A percentile compares a stretch with the other conserved stretches of the same genome.
These are phyloP conservation scores for Diadromus collaris DNA, from an alignment of 2,888 invertebrate genomes.

Conservation along the genomic window DNA sequence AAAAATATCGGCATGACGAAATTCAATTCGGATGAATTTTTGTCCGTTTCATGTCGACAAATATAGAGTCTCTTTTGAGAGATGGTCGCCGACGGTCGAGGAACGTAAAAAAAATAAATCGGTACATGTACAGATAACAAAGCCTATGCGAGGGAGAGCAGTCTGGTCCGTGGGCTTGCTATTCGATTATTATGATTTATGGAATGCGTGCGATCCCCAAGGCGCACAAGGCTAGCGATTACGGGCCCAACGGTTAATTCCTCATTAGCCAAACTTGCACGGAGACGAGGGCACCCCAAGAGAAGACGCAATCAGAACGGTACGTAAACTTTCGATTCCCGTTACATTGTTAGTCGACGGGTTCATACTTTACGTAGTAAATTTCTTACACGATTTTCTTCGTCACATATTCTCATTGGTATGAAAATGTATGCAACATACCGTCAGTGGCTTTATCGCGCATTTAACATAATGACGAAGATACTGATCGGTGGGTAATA, in stretches of 20 bases:
- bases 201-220: not conserved
- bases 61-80: not conserved
- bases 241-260: constrained; percentile 2
- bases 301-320: not conserved
- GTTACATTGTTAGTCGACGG: not conserved
- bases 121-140: not conserved
- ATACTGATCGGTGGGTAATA: not conserved
- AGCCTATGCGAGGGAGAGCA: not conserved
- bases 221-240: constrained; percentile 4
- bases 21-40: not conserved
- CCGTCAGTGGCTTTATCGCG: too few relatives aligned
- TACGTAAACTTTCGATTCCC: not conserved
- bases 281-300: not conserved
- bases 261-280: not conserved
- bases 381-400: not conserved
- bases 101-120: not conserved
- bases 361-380: not conserved
- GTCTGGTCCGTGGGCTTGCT: not conserved
- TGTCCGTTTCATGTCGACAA: not conserved
- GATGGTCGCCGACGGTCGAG: not conserved
- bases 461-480: not conserved
- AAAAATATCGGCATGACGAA: not conserved
- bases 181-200: not conserved
- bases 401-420: not conserved
- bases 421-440: not conserved